Conservation (phyloP, 2,888 invertebrate genomes). For the Drosophila falleni region DNA sequence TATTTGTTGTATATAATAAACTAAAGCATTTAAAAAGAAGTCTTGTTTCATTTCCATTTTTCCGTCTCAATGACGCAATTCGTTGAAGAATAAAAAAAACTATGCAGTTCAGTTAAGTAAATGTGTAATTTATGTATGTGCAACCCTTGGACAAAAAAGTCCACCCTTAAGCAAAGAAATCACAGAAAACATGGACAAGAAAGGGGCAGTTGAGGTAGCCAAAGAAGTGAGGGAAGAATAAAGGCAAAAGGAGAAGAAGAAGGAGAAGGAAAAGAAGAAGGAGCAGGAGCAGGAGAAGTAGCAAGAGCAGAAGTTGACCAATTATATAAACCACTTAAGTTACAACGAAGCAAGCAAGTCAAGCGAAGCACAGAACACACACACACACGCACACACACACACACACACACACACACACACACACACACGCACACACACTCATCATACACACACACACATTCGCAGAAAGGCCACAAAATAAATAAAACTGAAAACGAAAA, state of each 20-base stretch:
- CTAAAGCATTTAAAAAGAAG: not conserved
- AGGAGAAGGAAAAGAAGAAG: conserved; percentile 21
- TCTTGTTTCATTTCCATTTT: not conserved
- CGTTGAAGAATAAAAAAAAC: not conserved
- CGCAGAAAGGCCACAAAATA: conserved; percentile 37
- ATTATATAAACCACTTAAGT: conserved; percentile 78
- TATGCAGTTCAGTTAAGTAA: conserved; percentile 4
- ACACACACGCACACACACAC: conserved; percentile 23
- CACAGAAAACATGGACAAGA: conserved; percentile 20
- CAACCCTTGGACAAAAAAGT: conserved; percentile 29
- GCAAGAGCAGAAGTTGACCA: conserved; percentile 70
- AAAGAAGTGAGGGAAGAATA: not conserved
- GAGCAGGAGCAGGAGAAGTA: conserved; percentile 54
- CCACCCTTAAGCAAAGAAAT: conserved; percentile 49
- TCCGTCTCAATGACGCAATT: not conserved
- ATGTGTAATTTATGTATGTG: conserved; percentile 10
- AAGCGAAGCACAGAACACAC: conserved; percentile 32
- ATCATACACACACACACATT: too few relatives aligned
- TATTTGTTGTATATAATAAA: not conserved
- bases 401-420: too few relatives aligned
- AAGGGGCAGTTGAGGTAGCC: conserved; percentile 4
- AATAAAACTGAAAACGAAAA: conserved; percentile 69
- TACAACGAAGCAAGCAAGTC: conserved; percentile 58
- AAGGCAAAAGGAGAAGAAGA: conserved; percentile 1
- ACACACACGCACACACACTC: too few relatives aligned